Evolutionary conservation across 2,113 vertebrate genomes (phyloP), one percentile per base, ranked within the genome.

Genomic region (Brachyhypopomus occidentalis): DNA sequence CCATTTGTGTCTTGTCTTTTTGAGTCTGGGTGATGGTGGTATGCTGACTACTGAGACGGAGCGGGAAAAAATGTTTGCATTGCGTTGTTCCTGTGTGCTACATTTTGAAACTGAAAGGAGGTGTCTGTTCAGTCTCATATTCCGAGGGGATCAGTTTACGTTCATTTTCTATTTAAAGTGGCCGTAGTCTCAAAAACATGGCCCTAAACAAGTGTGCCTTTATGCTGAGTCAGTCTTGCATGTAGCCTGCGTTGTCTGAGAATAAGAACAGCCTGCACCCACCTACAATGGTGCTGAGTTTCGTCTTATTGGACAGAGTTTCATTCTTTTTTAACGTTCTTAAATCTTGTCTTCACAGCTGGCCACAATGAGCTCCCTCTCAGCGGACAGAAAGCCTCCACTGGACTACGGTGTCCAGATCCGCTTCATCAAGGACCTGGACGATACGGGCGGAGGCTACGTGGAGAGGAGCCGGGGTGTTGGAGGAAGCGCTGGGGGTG

Each of bases 361-460:
- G 82, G 87, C 84, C 78, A 86, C 62, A 84, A 94, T 94, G 93
- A 93, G 86, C 79, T 79, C 87, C 19, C 80, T 92, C 60, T 92
- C 93, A 80, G 84, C 88, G 0, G 96, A 97, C 85, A 92, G 92
- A 87, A 95, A 93, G 87, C 89, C 77, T 6, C 95, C 91, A 0
- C 88, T 98, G 84, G 97, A 97, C 84, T 96, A 97, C 0, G 97
- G 97, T 0, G 96, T 98, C 69, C 97, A 98, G 90, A 98, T 98
- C 85, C 95, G 97, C 83, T 98, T 98, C 92, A 98, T 98, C 86
- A 95, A 95, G 20, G 95, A 98, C 88, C 89, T 96, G 70, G 90
- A 92, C 6, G 95, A 95, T 38, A 92, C 92, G 0, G 85, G 88
- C 45, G 23, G 93, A 22, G 87, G 86, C 7, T 88, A 88, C 17